Percentiles rank a stretch among this genome's conserved stretches.
Conservation (phyloP, 35 echinoderm and acorn worm genomes). For the Heliocidaris tuberculata region DNA sequence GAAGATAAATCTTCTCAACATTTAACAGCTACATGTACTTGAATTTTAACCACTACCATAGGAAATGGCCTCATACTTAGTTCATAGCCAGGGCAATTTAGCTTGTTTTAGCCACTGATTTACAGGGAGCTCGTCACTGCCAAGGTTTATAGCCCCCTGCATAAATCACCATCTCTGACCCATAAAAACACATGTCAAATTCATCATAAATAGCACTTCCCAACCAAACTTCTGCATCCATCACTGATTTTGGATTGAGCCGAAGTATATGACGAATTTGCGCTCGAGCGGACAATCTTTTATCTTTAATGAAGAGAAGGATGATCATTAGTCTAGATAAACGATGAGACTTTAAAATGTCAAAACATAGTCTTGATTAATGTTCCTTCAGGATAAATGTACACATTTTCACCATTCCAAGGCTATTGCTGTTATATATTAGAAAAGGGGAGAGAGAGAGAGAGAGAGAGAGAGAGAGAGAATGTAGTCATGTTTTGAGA, state of each 20-base stretch:
- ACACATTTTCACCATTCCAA: neutral
- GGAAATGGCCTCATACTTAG: neutral
- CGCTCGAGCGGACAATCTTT: neutral
- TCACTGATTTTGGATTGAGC: neutral
- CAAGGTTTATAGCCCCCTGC: neutral
- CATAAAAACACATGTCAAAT: constrained; percentile 12
- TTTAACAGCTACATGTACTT: neutral
- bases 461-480: neutral
- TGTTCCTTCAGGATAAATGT: neutral
- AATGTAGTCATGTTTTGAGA: neutral
- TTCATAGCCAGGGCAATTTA: neutral
- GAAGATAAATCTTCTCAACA: neutral
- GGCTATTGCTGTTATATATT: too few species aligned
- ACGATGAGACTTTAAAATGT: neutral
- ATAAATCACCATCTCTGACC: neutral
- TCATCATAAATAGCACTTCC: constrained; percentile 10
- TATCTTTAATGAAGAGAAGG: neutral
- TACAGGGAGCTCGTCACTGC: neutral
- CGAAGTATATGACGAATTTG: neutral
- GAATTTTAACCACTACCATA: neutral
- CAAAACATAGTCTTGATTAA: neutral
- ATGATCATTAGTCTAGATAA: neutral
- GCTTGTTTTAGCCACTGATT: neutral
- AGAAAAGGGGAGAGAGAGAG: neutral
- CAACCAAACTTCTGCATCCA: neutral